Conservation (phyloP, 2,113 vertebrate species). For the Monarcha castaneiventris region DNA sequence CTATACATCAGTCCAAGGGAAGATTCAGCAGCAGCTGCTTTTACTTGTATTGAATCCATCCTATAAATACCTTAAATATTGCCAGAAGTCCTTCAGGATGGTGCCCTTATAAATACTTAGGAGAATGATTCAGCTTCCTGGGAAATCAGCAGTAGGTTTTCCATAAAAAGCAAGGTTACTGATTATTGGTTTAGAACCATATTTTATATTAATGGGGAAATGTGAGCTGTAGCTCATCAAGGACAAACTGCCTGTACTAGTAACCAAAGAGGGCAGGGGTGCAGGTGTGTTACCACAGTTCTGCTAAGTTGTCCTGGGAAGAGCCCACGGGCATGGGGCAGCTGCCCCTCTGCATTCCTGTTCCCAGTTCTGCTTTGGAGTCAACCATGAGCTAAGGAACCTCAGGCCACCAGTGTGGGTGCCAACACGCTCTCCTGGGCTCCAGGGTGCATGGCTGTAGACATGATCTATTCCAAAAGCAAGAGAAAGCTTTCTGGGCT, state of each 20-base stretch:
- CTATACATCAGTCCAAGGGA: neutral
- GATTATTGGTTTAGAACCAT: neutral
- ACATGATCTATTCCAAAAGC: neutral
- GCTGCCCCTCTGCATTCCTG: neutral
- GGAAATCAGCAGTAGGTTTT: neutral
- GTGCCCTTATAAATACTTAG: neutral
- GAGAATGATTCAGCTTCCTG: neutral
- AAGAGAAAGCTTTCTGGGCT: neutral
- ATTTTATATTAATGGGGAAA: neutral
- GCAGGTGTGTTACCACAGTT: neutral
- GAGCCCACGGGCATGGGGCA: accelerated
- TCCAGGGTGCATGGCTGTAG: neutral
- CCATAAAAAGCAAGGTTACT: neutral
- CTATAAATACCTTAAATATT: neutral
- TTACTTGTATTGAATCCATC: neutral
- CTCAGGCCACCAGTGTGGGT: neutral
- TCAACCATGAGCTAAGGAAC: neutral
- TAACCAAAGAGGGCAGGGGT: neutral
- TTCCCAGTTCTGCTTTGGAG: neutral
- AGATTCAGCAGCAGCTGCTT: neutral
- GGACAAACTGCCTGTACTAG: neutral
- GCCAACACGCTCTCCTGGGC: neutral
- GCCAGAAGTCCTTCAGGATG: neutral
- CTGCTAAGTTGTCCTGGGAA: neutral
- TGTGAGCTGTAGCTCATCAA: neutral